phyloP scores from a whole-genome alignment of 2,888 invertebrate species.

The Apeira syringaria region DNA sequence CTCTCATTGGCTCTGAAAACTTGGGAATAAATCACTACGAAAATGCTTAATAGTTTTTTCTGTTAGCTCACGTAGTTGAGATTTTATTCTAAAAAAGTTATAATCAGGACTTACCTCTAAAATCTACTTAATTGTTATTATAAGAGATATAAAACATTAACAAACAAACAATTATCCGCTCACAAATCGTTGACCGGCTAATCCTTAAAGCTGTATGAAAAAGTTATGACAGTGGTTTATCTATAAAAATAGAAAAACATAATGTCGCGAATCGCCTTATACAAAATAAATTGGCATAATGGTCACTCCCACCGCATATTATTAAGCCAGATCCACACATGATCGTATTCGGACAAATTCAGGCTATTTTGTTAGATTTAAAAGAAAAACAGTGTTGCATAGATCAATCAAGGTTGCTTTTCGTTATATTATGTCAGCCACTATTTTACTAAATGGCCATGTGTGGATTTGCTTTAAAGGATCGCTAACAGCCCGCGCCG shows the following conservation, averaged over 20 bases:
- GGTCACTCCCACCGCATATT: conserved; percentile 28
- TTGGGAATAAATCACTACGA: too few species aligned
- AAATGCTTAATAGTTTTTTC: too few species aligned
- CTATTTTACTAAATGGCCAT: neutral
- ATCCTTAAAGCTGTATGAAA: neutral
- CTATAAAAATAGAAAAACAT: conserved; percentile 22
- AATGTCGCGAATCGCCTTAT: conserved; percentile 14
- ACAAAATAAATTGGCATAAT: conserved; percentile 27
- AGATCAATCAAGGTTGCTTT: neutral
- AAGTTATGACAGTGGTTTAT: conserved; percentile 20
- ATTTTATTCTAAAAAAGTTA: too few species aligned
- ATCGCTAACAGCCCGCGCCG: conserved; percentile 13
- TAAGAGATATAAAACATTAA: too few species aligned
- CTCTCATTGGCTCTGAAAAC: too few species aligned
- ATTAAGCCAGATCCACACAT: neutral
- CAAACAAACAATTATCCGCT: too few species aligned
- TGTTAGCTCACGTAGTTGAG: too few species aligned
- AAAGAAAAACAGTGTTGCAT: neutral
- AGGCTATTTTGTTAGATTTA: neutral
- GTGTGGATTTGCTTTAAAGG: conserved; percentile 4
- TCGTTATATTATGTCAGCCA: neutral
- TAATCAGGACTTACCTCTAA: too few species aligned
- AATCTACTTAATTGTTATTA: too few species aligned
- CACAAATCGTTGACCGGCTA: conserved; percentile 1
- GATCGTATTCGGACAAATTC: neutral